phyloP scores from a whole-genome alignment of 2,888 invertebrate species.

The Aphodius sticticus region DNA sequence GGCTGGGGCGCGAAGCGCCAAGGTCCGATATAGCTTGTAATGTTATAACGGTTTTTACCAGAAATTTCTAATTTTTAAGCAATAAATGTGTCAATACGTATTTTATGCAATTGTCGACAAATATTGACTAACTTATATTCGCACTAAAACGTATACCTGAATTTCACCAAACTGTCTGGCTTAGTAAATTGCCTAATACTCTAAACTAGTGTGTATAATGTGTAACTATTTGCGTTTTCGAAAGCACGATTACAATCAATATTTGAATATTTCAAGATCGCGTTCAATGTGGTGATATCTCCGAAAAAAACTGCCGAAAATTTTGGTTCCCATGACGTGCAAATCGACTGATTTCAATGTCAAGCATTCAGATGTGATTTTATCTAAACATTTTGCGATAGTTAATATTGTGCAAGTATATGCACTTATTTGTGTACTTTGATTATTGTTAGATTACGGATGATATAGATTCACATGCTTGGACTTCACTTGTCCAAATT shows the following conservation, averaged over 20 bases:
- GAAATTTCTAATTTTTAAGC: background rate
- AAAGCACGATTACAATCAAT: background rate
- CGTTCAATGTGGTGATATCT: background rate
- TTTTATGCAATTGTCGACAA: background rate
- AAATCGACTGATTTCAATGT: background rate
- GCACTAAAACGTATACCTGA: background rate
- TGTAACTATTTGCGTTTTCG: background rate
- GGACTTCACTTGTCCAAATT: too few species aligned
- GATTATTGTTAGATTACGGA: too few species aligned
- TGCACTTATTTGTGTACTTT: too few species aligned
- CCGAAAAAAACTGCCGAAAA: background rate
- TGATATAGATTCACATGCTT: too few species aligned
- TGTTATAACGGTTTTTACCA: background rate
- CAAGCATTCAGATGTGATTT: background rate
- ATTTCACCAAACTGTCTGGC: background rate
- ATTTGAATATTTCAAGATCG: background rate
- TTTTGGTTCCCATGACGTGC: background rate
- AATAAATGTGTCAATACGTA: background rate
- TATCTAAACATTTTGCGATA: background rate
- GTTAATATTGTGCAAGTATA: background rate
- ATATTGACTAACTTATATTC: background rate
- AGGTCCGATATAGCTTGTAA: too few species aligned
- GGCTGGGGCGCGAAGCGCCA: too few species aligned
- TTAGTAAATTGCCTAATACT: background rate
- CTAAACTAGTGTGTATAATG: background rate